Conservation (phyloP, 2,113 vertebrate species). For the Gymnobelideus leadbeateri region DNA sequence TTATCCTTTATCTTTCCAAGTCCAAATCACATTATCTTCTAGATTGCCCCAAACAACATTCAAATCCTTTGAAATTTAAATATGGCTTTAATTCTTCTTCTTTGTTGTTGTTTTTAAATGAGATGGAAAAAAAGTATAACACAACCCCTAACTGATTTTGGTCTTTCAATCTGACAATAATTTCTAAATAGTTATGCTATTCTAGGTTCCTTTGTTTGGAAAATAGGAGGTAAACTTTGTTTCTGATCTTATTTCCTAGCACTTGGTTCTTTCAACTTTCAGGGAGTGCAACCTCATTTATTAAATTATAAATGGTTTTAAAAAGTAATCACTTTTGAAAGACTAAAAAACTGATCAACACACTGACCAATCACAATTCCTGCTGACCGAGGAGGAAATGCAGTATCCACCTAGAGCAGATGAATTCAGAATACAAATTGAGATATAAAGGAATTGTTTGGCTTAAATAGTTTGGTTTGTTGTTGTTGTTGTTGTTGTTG, state of each 20-base stretch:
- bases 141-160: not conserved
- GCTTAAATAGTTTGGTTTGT: too few relatives aligned
- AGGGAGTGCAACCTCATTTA: not conserved
- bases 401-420: not conserved
- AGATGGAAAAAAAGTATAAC: slow-evolving; percentile 1
- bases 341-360: not conserved
- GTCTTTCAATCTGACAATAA: slow-evolving; percentile 25
- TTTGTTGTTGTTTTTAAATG: not conserved
- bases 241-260: not conserved
- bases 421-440: not conserved
- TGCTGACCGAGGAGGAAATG: not conserved
- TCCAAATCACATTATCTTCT: not conserved
- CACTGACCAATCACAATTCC: not conserved
- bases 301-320: not conserved
- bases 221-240: not conserved
- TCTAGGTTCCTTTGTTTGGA: not conserved
- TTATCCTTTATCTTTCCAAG: slow-evolving; percentile 25
- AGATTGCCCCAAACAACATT: slow-evolving; percentile 18
- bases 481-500: too few relatives aligned
- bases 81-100: slow-evolving; percentile 34
- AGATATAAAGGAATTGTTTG: too few relatives aligned
- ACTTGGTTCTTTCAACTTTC: not conserved
- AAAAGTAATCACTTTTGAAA: not conserved
- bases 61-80: slow-evolving; percentile 35
- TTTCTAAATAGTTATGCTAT: slow-evolving; percentile 32